Conservation (phyloP, 1,140 invertebrate species). For the Drosophila novamexicana region DNA sequence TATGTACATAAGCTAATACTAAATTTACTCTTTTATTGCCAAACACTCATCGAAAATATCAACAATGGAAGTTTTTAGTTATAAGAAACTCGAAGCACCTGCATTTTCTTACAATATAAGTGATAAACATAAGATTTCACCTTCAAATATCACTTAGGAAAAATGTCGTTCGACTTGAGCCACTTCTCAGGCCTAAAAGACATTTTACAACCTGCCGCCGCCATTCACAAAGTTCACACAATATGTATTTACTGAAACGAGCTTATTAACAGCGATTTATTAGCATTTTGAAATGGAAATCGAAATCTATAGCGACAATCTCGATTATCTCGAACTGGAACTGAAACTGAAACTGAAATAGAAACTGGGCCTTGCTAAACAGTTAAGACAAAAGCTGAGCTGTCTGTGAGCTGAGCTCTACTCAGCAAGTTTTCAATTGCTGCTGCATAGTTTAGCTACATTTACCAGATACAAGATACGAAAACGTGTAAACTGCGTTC, state of each 20-base stretch:
- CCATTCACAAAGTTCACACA: conserved; percentile 56
- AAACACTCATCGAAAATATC: not conserved
- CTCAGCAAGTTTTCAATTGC: conserved; percentile 50
- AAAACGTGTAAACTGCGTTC: conserved; percentile 68
- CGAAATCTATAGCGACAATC: conserved; percentile 73
- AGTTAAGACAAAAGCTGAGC: conserved; percentile 29
- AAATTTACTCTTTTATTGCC: no score
- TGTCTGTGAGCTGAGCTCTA: conserved; percentile 32
- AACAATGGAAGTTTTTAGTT: not conserved
- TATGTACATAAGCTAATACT: no score
- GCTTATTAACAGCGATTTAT: conserved; percentile 68
- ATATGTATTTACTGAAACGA: conserved; percentile 56
- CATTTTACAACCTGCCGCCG: not conserved
- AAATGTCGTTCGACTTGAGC: conserved; percentile 53
- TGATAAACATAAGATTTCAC: conserved; percentile 30
- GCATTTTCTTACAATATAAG: not conserved
- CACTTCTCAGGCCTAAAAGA: conserved; percentile 50
- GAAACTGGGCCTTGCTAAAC: conserved; percentile 15
- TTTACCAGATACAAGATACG: conserved; percentile 37
- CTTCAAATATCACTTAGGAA: conserved; percentile 24
- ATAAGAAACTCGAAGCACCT: not conserved
- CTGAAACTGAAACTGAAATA: conserved; percentile 31
- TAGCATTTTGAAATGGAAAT: conserved; percentile 67
- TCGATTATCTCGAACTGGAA: conserved; percentile 46
- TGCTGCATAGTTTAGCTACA: conserved; percentile 37